Evolutionary conservation across 2,797 vertebrate species (phyloP), one percentile per base, ranked within the genome.

Genomic region (Xenentodon cancila): DNA sequence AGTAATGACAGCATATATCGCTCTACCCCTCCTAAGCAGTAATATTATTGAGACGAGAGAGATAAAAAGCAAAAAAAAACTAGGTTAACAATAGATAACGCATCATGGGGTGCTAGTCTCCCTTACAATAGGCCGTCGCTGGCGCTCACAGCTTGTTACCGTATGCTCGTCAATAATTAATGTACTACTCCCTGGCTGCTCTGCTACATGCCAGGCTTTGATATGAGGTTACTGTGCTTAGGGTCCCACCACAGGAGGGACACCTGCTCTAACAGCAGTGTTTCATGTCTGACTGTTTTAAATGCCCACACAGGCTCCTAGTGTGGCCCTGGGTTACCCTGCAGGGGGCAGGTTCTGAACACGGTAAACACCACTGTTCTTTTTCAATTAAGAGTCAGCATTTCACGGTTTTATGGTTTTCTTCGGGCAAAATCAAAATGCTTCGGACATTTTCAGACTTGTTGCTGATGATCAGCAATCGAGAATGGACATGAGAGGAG

Each of bases 151-250:
- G 91, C 90, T 92, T 92, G 89, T 89, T 92, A 90, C 87, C 83
- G 88, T 88, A 84, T 77, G 86, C 81, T 75, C 56, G 82, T 94
- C 82, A 92, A 93, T 93, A 91, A 92, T 93, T 90, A 88, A 93
- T 91, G 89, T 59, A 76, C 81, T 79, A 91, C 86, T 86, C 79
- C 81, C 87, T 79, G 81, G 80, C 87, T 90, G 90, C 89, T 90
- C 85, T 49, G 75, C 75, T 75, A 87, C 90, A 89, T 79, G 82
- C 80, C 79, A 85, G 68, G 84, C 91, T 93, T 92, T 94, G 92
- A 93, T 93, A 90, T 90, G 87, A 92, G 91, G 92, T 93, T 92
- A 92, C 88, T 75, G 67, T 30, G 84, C 86, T 89, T 57, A 76
- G 75, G 87, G 87, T 91, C 85, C 84, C 68, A 73, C 89, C 79